These are phyloP conservation scores for Megalops atlanticus DNA, from an alignment of 2,113 vertebrate genomes.

Conservation along the genomic window DNA sequence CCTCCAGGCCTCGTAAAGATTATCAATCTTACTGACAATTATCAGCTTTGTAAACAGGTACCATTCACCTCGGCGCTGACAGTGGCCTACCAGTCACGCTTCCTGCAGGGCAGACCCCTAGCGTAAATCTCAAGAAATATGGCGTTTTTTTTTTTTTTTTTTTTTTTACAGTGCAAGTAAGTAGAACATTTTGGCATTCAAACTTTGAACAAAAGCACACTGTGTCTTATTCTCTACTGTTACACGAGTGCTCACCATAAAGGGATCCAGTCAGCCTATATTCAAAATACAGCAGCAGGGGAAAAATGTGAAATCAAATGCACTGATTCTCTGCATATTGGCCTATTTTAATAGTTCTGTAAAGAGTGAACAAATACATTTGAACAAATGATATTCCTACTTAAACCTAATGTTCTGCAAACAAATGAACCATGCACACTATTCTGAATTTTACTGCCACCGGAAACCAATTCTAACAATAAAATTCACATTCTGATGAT, in stretches of 20 bases:
- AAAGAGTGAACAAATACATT: not conserved
- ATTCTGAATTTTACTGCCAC: too few species aligned
- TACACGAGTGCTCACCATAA: not conserved
- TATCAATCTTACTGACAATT: not conserved
- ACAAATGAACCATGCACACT: too few species aligned
- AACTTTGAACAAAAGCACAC: not conserved
- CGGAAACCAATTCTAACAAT: too few species aligned
- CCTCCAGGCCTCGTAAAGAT: not conserved
- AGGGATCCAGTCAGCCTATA: not conserved
- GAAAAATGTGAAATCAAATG: not conserved
- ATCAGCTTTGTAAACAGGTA: conserved; percentile 5
- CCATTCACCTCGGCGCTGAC: not conserved
- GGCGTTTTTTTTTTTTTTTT: too few species aligned
- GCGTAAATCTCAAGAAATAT: not conserved
- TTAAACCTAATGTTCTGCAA: too few species aligned
- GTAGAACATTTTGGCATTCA: not conserved
- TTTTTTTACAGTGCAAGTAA: not conserved
- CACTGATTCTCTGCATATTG: not conserved
- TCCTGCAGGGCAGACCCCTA: too few species aligned
- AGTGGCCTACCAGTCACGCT: not conserved
- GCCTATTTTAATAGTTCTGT: not conserved
- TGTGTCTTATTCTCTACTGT: not conserved
- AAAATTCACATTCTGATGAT: too few species aligned
- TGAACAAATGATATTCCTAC: not conserved
- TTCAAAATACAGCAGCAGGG: not conserved